Percentiles rank a stretch among this genome's conserved stretches.
phyloP scores from a whole-genome alignment of 2,888 invertebrate species.

The Apamea sordens region DNA sequence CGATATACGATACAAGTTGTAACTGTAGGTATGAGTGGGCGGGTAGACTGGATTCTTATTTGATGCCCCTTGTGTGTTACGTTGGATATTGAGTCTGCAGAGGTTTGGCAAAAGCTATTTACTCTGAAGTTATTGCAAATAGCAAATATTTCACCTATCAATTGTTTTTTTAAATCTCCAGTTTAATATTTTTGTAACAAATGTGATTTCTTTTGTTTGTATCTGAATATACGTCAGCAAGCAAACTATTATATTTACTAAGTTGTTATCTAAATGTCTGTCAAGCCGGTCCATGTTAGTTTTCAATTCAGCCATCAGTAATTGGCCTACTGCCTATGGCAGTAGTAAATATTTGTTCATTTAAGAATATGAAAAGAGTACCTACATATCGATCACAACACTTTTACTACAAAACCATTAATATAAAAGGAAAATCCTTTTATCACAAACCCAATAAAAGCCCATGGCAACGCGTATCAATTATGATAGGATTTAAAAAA shows the following conservation, averaged over 20 bases:
- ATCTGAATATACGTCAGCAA: background rate
- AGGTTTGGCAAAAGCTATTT: background rate
- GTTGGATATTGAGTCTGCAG: background rate
- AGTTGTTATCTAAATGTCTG: too few species aligned
- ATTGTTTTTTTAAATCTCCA: background rate
- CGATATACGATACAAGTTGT: slow-evolving; percentile 48
- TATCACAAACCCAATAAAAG: background rate
- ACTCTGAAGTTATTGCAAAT: background rate
- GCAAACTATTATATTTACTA: background rate
- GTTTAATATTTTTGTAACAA: background rate
- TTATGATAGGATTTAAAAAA: background rate
- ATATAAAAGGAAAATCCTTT: too few species aligned
- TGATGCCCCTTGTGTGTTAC: background rate
- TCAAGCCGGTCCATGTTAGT: too few species aligned
- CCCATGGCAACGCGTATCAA: too few species aligned
- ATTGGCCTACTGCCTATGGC: too few species aligned
- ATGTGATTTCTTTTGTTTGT: background rate
- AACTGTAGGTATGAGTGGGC: slow-evolving; percentile 32
- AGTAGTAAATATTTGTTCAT: too few species aligned
- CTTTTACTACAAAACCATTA: background rate
- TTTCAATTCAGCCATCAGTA: too few species aligned
- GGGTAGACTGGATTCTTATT: slow-evolving; percentile 23
- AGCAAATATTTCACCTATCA: background rate
- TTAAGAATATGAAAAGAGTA: background rate
- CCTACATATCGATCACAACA: background rate